Base-by-base conservation (phyloP, 2,888 invertebrate species). In the Melieria picta region DNA sequence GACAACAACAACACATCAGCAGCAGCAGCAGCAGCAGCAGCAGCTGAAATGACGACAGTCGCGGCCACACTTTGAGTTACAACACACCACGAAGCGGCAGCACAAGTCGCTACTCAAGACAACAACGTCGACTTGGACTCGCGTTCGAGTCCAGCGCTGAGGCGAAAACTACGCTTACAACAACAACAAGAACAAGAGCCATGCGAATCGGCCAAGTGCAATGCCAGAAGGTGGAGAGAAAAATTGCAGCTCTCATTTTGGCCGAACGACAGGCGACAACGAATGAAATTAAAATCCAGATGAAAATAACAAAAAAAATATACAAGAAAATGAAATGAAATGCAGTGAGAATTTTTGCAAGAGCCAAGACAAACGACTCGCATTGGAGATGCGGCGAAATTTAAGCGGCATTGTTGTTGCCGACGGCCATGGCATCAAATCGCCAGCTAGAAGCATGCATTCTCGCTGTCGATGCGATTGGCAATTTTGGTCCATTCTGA, bases 351-450 rank as follows among this genome's bases (percentile, higher is more conserved):
- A 9, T 52, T n/a, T 52, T n/a, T 4, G 52, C 7, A 50, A 50
- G 11, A 50, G 50, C 10, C 10, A 13, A 52, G 13, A 13, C 10
- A 52, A 52, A 52, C 13, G 11, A 52, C 13, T 52, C 50, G 16
- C 30, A 30, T 30, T 30, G 30, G 30, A 30, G 30, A 30, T 50
- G 11, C 50, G 50, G 50, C 50, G 50, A 50, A 50, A 50, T 10
- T 50, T 1, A 82, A 80, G 82, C 80, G 82, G 82, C 82, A 83
- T 83, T 83, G 83, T 81, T 82, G 82, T 83, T 83, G 82, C 82
- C 82, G 81, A 79, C 61, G 74, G 73, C 74, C 70, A 72, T 72
- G 73, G 72, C 71, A 72, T 68, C 74, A 65, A 73, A 74, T 74
- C 61, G 71, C 69, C 71, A 65, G 42, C 11, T 50, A 10, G 50